Conservation (phyloP, 2,888 invertebrate species). For the Meiosimyza platycephala region DNA sequence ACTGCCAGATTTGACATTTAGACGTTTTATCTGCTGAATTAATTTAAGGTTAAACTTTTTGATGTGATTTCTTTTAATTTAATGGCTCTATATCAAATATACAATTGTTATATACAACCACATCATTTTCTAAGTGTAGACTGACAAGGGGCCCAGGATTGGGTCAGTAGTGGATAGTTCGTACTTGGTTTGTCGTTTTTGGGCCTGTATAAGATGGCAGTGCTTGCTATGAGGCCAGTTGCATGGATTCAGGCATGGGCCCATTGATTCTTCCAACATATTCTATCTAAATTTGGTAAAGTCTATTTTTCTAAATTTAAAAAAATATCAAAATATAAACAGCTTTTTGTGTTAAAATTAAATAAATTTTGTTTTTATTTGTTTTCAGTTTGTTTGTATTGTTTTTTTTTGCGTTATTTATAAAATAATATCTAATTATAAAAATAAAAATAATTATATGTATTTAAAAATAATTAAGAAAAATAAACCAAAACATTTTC, state of each 20-base stretch:
- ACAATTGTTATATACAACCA: too few relatives aligned
- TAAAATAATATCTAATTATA: constrained; percentile 36
- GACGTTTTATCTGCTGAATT: neutral
- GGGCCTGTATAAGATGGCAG: too few relatives aligned
- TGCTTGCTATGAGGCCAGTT: neutral
- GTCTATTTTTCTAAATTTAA: too few relatives aligned
- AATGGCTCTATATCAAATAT: too few relatives aligned
- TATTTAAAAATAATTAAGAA: constrained; percentile 11
- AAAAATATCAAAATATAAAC: neutral
- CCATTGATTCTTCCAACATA: too few relatives aligned
- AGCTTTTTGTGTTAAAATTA: constrained; percentile 29
- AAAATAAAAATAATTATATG: neutral
- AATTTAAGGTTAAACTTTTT: neutral
- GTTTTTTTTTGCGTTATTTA: constrained; percentile 27
- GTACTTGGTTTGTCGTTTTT: too few relatives aligned
- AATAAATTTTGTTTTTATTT: constrained; percentile 26
- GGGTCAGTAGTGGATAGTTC: too few relatives aligned
- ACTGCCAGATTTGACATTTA: too few relatives aligned
- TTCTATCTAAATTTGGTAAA: too few relatives aligned
- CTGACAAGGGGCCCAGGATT: too few relatives aligned
- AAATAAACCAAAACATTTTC: neutral
- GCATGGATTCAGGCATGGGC: too few relatives aligned
- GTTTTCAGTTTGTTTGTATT: constrained; percentile 24
- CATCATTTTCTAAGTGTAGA: too few relatives aligned
- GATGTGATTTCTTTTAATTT: neutral